Percentiles rank a stretch among this genome's conserved stretches.
These are phyloP conservation scores for Halyomorpha halys DNA, from an alignment of 1,140 invertebrate species.

Conservation along the genomic window DNA sequence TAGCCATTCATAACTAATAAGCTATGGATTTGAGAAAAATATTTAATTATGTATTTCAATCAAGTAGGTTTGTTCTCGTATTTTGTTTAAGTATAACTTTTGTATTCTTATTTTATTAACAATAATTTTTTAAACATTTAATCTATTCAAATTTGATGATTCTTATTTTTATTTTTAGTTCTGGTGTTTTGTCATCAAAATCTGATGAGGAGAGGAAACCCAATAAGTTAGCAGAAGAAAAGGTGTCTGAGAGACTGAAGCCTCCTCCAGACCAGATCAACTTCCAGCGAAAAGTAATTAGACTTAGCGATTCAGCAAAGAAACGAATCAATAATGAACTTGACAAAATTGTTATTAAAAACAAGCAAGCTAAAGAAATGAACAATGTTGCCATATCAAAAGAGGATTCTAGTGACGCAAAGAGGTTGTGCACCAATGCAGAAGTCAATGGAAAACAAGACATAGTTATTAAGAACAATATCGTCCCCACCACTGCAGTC, in stretches of 20 bases:
- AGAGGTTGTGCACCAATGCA: no score
- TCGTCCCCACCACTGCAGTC: no score
- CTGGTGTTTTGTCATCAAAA: not conserved
- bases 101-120: no score
- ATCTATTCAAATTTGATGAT: no score
- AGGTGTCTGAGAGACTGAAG: not conserved
- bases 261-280: slow-evolving; percentile 2
- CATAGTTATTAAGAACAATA: no score
- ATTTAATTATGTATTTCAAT: no score
- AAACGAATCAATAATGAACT: not conserved
- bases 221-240: not conserved
- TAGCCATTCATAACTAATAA: no score
- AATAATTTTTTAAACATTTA: no score
- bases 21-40: no score
- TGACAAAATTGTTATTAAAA: not conserved
- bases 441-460: no score
- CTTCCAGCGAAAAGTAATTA: not conserved
- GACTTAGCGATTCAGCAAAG: not conserved
- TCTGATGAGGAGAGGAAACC: not conserved
- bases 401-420: not conserved
- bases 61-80: no score
- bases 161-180: not conserved
- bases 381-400: not conserved
- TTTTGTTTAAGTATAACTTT: no score
- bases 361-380: not conserved